Evolutionary conservation across 1,140 invertebrate species (phyloP).

Genomic region (Charaxes varanes): DNA sequence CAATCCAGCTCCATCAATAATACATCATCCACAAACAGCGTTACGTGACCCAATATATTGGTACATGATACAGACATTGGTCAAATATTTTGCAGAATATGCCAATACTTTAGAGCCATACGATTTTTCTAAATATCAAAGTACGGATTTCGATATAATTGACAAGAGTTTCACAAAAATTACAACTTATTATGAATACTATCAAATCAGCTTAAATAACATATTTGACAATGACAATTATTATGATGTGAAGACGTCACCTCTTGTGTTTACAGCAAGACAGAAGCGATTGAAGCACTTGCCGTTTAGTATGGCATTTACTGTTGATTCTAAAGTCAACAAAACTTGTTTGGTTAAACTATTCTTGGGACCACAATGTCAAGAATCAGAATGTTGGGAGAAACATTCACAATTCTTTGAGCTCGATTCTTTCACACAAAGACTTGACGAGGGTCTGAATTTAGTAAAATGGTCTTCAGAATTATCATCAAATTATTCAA

Average conservation of each 20-base stretch:
- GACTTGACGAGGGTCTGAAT: slow-evolving; percentile 40
- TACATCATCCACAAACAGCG: slow-evolving; percentile 75
- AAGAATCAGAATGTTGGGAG: slow-evolving; percentile 39
- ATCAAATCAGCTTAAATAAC: slow-evolving; percentile 42
- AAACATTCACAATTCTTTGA: slow-evolving; percentile 45
- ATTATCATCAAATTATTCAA: slow-evolving; percentile 36
- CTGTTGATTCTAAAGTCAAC: slow-evolving; percentile 62
- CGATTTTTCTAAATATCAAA: slow-evolving; percentile 73
- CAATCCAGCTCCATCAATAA: slow-evolving; percentile 64
- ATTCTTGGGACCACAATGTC: slow-evolving; percentile 75
- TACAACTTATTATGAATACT: slow-evolving; percentile 49
- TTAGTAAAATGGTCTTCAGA: slow-evolving; percentile 40
- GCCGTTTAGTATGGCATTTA: slow-evolving; percentile 72
- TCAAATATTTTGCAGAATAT: slow-evolving; percentile 74
- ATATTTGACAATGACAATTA: slow-evolving; percentile 26
- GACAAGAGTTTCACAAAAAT: slow-evolving; percentile 60
- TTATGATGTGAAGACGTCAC: slow-evolving; percentile 19
- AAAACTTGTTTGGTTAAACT: slow-evolving; percentile 67
- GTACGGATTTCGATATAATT: slow-evolving; percentile 69
- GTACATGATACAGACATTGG: slow-evolving; percentile 75
- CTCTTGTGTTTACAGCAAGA: slow-evolving; percentile 37
- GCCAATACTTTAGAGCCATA: slow-evolving; percentile 75
- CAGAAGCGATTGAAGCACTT: slow-evolving; percentile 75
- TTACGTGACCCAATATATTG: slow-evolving; percentile 79
- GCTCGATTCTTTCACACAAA: slow-evolving; percentile 37